These are phyloP conservation scores for Cerastoderma edule DNA, from an alignment of 2,888 invertebrate genomes.

Conservation along the genomic window DNA sequence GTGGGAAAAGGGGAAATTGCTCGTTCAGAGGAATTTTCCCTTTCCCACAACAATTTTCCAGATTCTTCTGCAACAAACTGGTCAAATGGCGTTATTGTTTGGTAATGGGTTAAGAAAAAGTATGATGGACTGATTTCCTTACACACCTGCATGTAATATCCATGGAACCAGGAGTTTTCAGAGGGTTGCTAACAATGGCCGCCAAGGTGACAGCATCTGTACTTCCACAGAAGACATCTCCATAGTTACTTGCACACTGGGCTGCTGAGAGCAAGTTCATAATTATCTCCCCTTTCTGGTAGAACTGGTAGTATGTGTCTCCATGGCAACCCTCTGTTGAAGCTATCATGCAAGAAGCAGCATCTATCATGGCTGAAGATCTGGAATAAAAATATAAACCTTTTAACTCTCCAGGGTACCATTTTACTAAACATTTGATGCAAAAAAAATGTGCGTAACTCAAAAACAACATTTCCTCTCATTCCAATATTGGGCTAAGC, in stretches of 20 bases:
- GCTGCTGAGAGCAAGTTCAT: slow-evolving; percentile 27
- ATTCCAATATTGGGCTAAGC: too few relatives aligned
- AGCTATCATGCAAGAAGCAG: slow-evolving; percentile 30
- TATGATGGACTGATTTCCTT: too few relatives aligned
- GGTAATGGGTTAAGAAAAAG: too few relatives aligned
- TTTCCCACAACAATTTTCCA: too few relatives aligned
- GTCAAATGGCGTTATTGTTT: too few relatives aligned
- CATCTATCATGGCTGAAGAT: neutral
- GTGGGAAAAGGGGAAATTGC: too few relatives aligned
- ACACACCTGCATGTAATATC: slow-evolving; percentile 36
- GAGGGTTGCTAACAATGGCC: slow-evolving; percentile 27
- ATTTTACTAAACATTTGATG: too few relatives aligned
- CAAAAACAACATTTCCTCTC: too few relatives aligned
- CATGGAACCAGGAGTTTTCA: slow-evolving; percentile 25
- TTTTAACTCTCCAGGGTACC: too few relatives aligned
- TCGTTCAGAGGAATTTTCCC: too few relatives aligned
- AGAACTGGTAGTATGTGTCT: slow-evolving; percentile 11
- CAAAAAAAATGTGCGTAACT: too few relatives aligned
- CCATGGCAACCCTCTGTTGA: slow-evolving; percentile 39
- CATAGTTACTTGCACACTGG: slow-evolving; percentile 27
- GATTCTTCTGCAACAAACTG: too few relatives aligned
- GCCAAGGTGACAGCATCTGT: slow-evolving; percentile 15
- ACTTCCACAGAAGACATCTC: slow-evolving; percentile 22
- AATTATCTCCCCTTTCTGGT: slow-evolving; percentile 29
- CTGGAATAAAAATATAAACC: neutral